These are phyloP conservation scores for Patiria pectinifera DNA, from an alignment of 53 echinoderm and acorn worm species.

Conservation along the genomic window DNA sequence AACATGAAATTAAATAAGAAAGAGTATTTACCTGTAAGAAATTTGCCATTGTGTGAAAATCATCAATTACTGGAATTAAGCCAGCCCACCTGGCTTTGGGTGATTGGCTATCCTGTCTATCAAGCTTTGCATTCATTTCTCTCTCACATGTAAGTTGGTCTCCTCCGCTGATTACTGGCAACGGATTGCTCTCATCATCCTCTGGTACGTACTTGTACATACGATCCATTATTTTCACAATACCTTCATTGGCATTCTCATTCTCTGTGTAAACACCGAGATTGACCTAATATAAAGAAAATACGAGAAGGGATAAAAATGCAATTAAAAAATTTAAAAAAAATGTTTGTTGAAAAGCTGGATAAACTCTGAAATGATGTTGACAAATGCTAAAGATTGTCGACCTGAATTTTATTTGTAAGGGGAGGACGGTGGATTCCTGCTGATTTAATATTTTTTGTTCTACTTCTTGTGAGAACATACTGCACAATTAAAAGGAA, in stretches of 20 bases:
- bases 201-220: conserved; percentile 75
- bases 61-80: conserved; percentile 25
- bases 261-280: too few species aligned
- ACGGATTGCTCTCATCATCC: conserved; percentile 34
- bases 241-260: too few species aligned
- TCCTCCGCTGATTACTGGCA: conserved; percentile 60
- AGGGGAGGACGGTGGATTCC: background rate
- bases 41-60: conserved; percentile 33
- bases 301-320: too few species aligned
- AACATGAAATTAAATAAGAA: background rate
- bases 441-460: background rate
- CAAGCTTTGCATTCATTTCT: conserved; percentile 6
- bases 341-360: background rate
- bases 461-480: background rate
- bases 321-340: too few species aligned
- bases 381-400: background rate
- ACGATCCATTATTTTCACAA: conserved; percentile 37
- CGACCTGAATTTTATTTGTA: background rate
- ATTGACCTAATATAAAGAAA: too few species aligned
- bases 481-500: background rate
- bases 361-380: background rate
- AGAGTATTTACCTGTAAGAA: conserved; percentile 7
- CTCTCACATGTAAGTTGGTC: conserved; percentile 32
- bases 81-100: background rate
- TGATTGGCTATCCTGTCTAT: conserved; percentile 6